Evolutionary conservation across 2,888 invertebrate species (phyloP).

Genomic region (Cylloceria caligata): DNA sequence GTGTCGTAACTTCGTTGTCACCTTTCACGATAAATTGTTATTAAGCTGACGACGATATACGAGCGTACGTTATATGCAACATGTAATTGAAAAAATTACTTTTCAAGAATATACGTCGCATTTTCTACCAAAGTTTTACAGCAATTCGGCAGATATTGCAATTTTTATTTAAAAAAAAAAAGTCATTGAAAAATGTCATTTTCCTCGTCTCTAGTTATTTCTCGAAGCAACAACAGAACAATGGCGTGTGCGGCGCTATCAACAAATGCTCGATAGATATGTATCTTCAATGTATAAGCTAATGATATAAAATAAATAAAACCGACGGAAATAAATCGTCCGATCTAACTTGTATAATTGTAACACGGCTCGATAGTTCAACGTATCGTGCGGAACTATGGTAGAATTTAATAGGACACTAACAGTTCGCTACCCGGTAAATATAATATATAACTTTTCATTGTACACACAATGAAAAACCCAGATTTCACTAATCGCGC

Average conservation of each 20-base stretch:
- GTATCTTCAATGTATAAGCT: slow-evolving; percentile 61
- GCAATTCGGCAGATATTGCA: neutral
- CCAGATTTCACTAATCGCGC: slow-evolving; percentile 23
- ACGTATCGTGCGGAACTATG: slow-evolving; percentile 40
- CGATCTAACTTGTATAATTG: slow-evolving; percentile 41
- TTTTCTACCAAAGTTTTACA: too few relatives aligned
- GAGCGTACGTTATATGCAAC: neutral
- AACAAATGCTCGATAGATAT: slow-evolving; percentile 66
- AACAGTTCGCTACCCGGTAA: slow-evolving; percentile 50
- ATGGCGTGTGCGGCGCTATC: slow-evolving; percentile 52
- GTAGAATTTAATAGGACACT: slow-evolving; percentile 51
- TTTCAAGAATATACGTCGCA: too few relatives aligned
- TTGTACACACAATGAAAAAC: slow-evolving; percentile 52
- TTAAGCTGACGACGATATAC: slow-evolving; percentile 6
- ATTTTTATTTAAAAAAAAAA: neutral
- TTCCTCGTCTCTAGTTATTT: neutral
- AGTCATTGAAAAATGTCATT: slow-evolving; percentile 15
- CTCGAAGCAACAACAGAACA: slow-evolving; percentile 56
- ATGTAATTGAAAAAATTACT: neutral
- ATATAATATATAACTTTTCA: slow-evolving; percentile 52
- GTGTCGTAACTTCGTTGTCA: slow-evolving; percentile 15
- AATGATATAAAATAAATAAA: slow-evolving; percentile 58
- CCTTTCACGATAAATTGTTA: slow-evolving; percentile 12
- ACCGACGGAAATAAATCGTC: slow-evolving; percentile 27
- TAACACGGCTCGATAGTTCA: slow-evolving; percentile 46